Evolutionary conservation across 2,113 vertebrate species (phyloP).

Genomic region (Ivindomyrus marchei): DNA sequence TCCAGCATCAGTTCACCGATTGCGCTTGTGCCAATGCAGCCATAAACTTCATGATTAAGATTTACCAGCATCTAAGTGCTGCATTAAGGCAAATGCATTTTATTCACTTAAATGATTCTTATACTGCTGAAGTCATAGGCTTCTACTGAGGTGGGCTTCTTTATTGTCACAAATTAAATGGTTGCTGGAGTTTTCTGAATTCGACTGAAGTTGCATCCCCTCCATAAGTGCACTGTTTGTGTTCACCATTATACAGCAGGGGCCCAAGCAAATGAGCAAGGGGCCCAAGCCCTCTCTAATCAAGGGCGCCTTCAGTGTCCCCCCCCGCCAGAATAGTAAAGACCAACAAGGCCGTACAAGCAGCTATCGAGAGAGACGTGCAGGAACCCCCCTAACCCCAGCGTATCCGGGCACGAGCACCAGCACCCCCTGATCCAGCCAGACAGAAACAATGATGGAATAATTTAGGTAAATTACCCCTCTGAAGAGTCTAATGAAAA

Average conservation of each 20-base stretch:
- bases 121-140: background rate
- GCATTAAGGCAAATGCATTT: background rate
- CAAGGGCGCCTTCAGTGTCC: background rate
- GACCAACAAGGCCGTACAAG: background rate
- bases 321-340: background rate
- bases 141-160: background rate
- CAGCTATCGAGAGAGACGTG: background rate
- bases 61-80: background rate
- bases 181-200: background rate
- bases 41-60: background rate
- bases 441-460: background rate
- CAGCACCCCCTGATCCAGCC: background rate
- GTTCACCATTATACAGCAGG: background rate
- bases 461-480: slow-evolving; percentile 10
- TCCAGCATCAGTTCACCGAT: background rate
- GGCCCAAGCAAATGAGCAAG: background rate
- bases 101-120: background rate
- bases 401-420: background rate
- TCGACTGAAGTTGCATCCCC: background rate
- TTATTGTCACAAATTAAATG: background rate
- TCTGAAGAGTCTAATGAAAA: background rate
- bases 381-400: background rate
- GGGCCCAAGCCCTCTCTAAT: background rate
- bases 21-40: background rate
- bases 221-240: background rate